Conservation (phyloP, 2,797 vertebrate species). For the Pipistrellus pipistrellus region DNA sequence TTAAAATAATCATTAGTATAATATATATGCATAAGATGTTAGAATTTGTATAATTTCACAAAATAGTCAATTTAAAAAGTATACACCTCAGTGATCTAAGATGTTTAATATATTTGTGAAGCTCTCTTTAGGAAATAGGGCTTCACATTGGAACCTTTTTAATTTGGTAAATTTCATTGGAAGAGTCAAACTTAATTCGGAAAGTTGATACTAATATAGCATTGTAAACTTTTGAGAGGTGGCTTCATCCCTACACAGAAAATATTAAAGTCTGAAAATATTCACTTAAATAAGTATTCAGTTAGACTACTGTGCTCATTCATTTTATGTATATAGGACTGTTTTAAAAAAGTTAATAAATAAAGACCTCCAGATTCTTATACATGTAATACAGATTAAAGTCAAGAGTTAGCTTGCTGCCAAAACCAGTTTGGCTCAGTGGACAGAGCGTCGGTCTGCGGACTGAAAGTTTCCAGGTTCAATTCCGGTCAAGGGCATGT, state of each 20-base stretch:
- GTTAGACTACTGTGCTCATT: background rate
- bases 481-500: too few relatives aligned
- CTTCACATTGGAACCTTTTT: background rate
- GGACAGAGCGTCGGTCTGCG: too few relatives aligned
- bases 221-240: conserved; percentile 24
- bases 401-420: too few relatives aligned
- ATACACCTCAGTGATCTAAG: background rate
- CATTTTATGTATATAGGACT: background rate
- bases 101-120: background rate
- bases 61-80: background rate
- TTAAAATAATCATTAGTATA: background rate
- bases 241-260: background rate
- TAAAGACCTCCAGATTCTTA: background rate
- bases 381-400: background rate
- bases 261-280: background rate
- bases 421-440: too few relatives aligned
- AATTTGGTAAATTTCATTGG: background rate
- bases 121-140: background rate
- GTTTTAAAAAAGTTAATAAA: background rate
- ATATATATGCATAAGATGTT: background rate
- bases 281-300: background rate
- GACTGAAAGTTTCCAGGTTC: too few relatives aligned
- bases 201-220: background rate
- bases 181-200: background rate
- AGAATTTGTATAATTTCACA: background rate